Evolutionary conservation across 2,113 vertebrate genomes (phyloP).

Genomic region (Pelecanus crispus): DNA sequence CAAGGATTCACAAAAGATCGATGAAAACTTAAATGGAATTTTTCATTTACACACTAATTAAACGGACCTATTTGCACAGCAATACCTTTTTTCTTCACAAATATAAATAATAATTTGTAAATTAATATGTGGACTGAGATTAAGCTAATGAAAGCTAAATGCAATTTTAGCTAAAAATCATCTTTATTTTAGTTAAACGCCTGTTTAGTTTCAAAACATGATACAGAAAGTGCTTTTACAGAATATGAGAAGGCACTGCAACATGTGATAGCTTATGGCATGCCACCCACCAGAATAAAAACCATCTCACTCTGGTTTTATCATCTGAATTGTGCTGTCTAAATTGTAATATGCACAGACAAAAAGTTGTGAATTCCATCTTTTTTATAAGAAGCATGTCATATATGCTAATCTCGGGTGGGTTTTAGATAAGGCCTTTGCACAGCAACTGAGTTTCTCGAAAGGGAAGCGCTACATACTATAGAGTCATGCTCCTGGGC

Average conservation of each 20-base stretch:
- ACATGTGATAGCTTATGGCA: not conserved
- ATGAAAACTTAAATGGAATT: not conserved
- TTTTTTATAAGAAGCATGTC: not conserved
- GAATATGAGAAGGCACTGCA: accelerated
- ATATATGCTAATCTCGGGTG: not conserved
- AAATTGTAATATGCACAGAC: not conserved
- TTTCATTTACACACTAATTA: not conserved
- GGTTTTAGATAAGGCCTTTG: not conserved
- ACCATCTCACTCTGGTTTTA: not conserved
- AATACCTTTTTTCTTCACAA: not conserved
- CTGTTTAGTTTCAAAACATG: not conserved
- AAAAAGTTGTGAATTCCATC: not conserved
- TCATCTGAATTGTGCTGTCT: not conserved
- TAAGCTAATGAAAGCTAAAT: not conserved
- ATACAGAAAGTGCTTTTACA: not conserved
- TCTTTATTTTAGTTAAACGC: not conserved
- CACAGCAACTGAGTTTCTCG: not conserved
- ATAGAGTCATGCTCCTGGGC: not conserved
- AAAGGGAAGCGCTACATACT: not conserved
- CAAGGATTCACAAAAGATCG: not conserved
- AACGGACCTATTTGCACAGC: not conserved
- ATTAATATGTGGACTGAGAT: not conserved
- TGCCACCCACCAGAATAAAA: not conserved
- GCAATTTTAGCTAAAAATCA: not conserved
- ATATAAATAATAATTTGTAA: not conserved